Evolutionary conservation across 2,888 invertebrate genomes (phyloP).

Genomic region (Hemicrepidius hirtus): DNA sequence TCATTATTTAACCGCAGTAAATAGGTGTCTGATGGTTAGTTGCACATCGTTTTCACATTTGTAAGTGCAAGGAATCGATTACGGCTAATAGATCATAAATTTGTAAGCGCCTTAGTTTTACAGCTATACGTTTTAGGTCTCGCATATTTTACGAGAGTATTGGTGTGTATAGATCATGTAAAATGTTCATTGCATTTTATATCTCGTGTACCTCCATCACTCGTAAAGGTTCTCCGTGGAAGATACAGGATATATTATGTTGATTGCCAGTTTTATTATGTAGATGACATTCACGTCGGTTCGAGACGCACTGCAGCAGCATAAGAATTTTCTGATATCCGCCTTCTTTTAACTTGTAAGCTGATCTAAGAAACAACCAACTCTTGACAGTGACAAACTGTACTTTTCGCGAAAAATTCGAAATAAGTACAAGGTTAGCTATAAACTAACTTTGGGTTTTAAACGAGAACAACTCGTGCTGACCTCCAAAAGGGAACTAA

Average conservation of each 20-base stretch:
- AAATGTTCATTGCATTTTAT: constrained; percentile 46
- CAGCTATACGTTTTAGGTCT: constrained; percentile 3
- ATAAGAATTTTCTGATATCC: neutral
- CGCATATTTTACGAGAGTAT: constrained; percentile 38
- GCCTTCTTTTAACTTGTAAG: constrained; percentile 11
- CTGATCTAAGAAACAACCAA: neutral
- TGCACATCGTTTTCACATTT: neutral
- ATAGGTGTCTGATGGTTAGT: neutral
- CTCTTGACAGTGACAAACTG: constrained; percentile 23
- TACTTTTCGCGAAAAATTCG: neutral
- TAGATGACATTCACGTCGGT: constrained; percentile 21
- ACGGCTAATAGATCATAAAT: constrained; percentile 29
- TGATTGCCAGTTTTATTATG: constrained; percentile 41
- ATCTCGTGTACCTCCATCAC: constrained; percentile 34
- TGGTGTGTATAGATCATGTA: constrained; percentile 43
- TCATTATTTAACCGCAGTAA: neutral
- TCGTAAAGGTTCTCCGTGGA: constrained; percentile 40
- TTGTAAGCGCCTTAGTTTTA: constrained; percentile 29
- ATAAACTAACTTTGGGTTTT: constrained; percentile 1
- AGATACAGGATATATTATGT: constrained; percentile 37
- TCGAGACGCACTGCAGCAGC: constrained; percentile 13
- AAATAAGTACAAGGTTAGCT: constrained; percentile 12
- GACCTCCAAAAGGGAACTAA: constrained; percentile 11
- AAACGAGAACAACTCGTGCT: neutral
- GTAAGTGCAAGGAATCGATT: constrained; percentile 13